These are phyloP conservation scores for Aegotheles bennettii DNA, from an alignment of 2,113 vertebrate genomes.

Conservation along the genomic window DNA sequence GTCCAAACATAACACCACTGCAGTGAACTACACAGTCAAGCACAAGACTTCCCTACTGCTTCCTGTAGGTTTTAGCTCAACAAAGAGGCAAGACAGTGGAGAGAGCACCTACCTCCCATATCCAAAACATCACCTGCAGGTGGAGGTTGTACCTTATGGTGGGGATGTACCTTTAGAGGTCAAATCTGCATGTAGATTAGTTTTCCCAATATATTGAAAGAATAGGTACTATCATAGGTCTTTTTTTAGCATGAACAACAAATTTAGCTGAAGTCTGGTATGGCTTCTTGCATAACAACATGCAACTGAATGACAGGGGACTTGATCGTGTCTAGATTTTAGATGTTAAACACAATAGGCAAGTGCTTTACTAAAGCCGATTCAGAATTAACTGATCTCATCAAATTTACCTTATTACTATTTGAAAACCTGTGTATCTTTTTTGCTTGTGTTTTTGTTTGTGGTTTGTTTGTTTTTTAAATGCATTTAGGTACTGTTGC, in stretches of 20 bases:
- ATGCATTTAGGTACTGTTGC: constrained; percentile 79
- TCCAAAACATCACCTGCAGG: not conserved
- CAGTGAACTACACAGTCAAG: accelerated
- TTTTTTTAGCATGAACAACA: not conserved
- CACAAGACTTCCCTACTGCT: not conserved
- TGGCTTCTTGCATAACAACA: not conserved
- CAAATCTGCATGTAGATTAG: not conserved
- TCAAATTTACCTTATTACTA: not conserved
- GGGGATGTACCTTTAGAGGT: not conserved
- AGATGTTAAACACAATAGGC: not conserved
- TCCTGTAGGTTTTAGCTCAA: not conserved
- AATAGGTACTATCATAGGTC: not conserved
- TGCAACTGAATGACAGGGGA: not conserved
- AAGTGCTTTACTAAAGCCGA: not conserved
- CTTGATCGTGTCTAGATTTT: not conserved
- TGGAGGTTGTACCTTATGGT: not conserved
- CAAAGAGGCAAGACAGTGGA: not conserved
- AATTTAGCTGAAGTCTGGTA: not conserved
- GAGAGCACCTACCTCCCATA: not conserved
- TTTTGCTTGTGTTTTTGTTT: not conserved
- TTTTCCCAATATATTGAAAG: not conserved
- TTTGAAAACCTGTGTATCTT: not conserved
- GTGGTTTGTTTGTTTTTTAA: not conserved
- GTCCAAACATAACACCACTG: not conserved
- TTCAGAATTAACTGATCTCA: not conserved